These are phyloP conservation scores for Xanthostigma xanthostigma DNA, from an alignment of 2,888 invertebrate species.

Conservation along the genomic window DNA sequence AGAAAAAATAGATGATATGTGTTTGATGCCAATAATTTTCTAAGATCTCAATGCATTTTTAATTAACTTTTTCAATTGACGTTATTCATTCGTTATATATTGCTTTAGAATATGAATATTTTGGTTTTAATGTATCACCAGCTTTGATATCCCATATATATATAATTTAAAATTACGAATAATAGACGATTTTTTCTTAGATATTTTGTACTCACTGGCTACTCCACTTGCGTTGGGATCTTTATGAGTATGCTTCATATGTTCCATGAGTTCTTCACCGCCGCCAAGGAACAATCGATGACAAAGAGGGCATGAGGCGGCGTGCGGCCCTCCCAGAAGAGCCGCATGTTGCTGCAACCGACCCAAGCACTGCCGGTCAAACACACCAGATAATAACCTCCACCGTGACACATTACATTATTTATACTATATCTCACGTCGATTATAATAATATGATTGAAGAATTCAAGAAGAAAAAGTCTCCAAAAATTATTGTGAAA, in stretches of 20 bases:
- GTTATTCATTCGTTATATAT: too few relatives aligned
- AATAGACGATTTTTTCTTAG: slow-evolving; percentile 4
- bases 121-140: too few relatives aligned
- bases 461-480: too few relatives aligned
- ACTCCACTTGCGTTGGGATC: slow-evolving; percentile 80
- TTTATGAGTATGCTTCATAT: slow-evolving; percentile 92
- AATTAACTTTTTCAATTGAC: too few relatives aligned
- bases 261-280: slow-evolving; percentile 85
- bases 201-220: slow-evolving; percentile 57
- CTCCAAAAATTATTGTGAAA: too few relatives aligned
- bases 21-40: too few relatives aligned
- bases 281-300: slow-evolving; percentile 89
- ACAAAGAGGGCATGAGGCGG: slow-evolving; percentile 84
- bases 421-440: too few relatives aligned
- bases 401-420: slow-evolving; percentile 18
- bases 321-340: slow-evolving; percentile 81
- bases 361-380: slow-evolving; percentile 87
- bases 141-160: too few relatives aligned
- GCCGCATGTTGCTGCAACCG: slow-evolving; percentile 93
- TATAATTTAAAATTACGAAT: background rate
- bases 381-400: slow-evolving; percentile 28
- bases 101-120: too few relatives aligned
- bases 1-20: too few relatives aligned
- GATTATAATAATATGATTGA: too few relatives aligned
- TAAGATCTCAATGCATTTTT: too few relatives aligned